Percentiles rank a stretch among this genome's conserved stretches.
Conservation (phyloP, 2,797 vertebrate genomes). For the Sciaenops ocellatus region DNA sequence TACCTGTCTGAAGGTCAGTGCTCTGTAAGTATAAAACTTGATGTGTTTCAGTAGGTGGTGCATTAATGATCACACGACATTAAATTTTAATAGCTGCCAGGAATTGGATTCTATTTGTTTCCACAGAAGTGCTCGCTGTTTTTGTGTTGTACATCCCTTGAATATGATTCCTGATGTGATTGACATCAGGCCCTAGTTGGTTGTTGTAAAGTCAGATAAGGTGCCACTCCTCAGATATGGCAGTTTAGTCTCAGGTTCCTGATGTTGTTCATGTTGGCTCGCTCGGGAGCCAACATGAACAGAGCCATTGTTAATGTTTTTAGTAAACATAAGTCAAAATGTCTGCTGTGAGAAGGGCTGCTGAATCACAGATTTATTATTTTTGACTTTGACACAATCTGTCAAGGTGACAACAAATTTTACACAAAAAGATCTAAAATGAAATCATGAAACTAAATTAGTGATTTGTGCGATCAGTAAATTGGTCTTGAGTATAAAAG, state of each 20-base stretch:
- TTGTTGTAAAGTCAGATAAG: neutral
- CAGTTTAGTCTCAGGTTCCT: neutral
- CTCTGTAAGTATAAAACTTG: slow-evolving; percentile 16
- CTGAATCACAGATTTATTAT: no score
- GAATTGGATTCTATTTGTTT: neutral
- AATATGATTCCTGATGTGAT: neutral
- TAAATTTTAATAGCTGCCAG: neutral
- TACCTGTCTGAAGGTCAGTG: slow-evolving; percentile 45
- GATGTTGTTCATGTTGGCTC: neutral
- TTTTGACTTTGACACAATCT: neutral
- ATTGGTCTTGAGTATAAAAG: no score
- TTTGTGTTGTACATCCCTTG: accelerated
- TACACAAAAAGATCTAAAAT: neutral
- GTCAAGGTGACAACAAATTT: neutral
- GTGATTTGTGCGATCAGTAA: no score
- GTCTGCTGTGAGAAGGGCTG: neutral
- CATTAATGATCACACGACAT: neutral
- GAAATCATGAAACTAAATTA: no score
- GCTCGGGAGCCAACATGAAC: neutral
- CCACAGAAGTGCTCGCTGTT: neutral
- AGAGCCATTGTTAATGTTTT: neutral
- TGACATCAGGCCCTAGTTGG: neutral
- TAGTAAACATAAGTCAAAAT: neutral
- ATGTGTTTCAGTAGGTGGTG: no score
- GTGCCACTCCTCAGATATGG: neutral